Conservation (phyloP, 2,797 vertebrate species). For the Molossus alvarezi region DNA sequence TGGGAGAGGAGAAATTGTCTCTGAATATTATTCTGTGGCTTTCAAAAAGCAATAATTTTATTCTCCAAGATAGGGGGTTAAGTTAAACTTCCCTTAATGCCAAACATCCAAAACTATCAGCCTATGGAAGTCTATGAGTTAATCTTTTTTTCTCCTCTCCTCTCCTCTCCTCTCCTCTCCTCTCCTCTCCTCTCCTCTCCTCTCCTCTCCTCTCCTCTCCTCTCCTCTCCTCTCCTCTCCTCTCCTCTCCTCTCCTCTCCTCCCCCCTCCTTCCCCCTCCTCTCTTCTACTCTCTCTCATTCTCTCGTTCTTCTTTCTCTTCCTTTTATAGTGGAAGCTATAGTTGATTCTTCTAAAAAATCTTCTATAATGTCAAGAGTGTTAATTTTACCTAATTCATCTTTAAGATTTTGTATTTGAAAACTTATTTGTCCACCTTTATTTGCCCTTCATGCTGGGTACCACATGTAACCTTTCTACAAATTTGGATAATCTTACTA, state of each 20-base stretch:
- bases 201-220: no score
- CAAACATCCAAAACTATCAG: background rate
- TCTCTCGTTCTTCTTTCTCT: background rate
- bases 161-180: no score
- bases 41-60: constrained; percentile 49
- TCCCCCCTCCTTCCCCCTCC: no score
- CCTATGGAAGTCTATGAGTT: background rate
- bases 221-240: no score
- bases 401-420: constrained; percentile 50
- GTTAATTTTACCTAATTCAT: constrained; percentile 56
- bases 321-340: background rate
- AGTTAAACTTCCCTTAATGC: background rate
- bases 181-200: no score
- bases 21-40: constrained; percentile 41
- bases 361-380: background rate
- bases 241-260: no score
- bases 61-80: background rate
- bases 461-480: background rate
- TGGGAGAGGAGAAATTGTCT: constrained; percentile 61
- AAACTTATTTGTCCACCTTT: background rate
- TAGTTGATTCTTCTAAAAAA: constrained; percentile 9
- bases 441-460: background rate
- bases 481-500: constrained; percentile 8
- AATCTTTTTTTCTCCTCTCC: background rate
- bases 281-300: no score